Evolutionary conservation across 2,113 vertebrate species (phyloP).

Genomic region (Piprites chloris): DNA sequence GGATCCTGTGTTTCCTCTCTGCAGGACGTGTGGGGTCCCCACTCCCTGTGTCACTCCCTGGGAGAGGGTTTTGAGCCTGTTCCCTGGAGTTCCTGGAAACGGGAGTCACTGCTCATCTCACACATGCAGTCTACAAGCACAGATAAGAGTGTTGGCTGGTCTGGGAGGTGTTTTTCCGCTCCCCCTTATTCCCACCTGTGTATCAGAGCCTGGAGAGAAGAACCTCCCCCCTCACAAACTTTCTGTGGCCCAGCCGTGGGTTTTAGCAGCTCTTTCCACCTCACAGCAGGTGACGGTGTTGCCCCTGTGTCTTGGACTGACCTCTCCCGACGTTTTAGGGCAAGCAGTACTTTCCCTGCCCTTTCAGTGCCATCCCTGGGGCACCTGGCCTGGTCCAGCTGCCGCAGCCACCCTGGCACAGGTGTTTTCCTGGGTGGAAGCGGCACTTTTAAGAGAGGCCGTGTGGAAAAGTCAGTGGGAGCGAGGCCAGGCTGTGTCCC

Average conservation of each 20-base stretch:
- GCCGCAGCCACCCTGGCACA: fast-evolving
- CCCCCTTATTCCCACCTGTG: fast-evolving
- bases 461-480: fast-evolving
- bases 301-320: fast-evolving
- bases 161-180: fast-evolving
- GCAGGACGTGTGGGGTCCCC: fast-evolving
- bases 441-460: fast-evolving
- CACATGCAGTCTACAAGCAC: fast-evolving
- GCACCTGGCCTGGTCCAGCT: background rate
- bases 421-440: background rate
- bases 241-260: fast-evolving
- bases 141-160: fast-evolving
- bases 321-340: fast-evolving
- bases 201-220: background rate
- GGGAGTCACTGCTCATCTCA: fast-evolving
- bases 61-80: background rate
- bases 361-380: fast-evolving
- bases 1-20: background rate
- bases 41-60: fast-evolving
- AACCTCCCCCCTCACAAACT: background rate
- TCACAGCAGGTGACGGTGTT: fast-evolving
- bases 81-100: background rate
- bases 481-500: fast-evolving
- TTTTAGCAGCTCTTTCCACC: background rate
- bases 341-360: background rate